These are phyloP conservation scores for Meloidogyne chitwoodi DNA, from an alignment of 1,140 invertebrate genomes.

Conservation along the genomic window DNA sequence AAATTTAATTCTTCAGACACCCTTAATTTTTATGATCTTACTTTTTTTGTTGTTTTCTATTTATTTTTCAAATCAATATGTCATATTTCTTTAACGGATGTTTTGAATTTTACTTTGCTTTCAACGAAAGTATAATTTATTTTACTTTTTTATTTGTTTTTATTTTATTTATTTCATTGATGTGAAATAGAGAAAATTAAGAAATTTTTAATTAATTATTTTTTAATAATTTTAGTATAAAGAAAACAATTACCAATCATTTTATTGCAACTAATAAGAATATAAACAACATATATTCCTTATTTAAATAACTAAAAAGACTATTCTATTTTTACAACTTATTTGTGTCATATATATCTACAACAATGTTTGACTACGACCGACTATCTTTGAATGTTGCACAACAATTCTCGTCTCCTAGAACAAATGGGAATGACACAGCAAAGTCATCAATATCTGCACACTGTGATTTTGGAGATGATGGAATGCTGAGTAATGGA, in stretches of 20 bases:
- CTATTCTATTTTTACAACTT: not conserved
- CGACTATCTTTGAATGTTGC: slow-evolving; percentile 24
- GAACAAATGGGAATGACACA: not conserved
- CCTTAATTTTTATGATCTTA: no score
- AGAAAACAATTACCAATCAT: not conserved
- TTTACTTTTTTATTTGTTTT: not conserved
- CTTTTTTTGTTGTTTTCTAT: no score
- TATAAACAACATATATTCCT: not conserved
- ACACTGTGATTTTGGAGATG: not conserved
- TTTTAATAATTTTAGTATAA: not conserved
- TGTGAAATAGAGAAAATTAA: not conserved
- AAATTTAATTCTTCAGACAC: no score
- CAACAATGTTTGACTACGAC: slow-evolving; percentile 30
- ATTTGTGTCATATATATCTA: not conserved
- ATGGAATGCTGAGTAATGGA: not conserved
- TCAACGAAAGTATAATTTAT: not conserved
- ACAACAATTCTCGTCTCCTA: slow-evolving; percentile 18
- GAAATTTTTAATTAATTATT: not conserved
- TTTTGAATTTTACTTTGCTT: not conserved
- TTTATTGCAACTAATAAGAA: not conserved
- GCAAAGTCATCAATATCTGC: not conserved
- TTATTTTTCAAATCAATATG: no score
- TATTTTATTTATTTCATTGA: not conserved
- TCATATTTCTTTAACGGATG: not conserved
- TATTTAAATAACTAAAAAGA: not conserved